These are phyloP conservation scores for Pectinophora gossypiella DNA, from an alignment of 1,140 invertebrate genomes.

Conservation along the genomic window DNA sequence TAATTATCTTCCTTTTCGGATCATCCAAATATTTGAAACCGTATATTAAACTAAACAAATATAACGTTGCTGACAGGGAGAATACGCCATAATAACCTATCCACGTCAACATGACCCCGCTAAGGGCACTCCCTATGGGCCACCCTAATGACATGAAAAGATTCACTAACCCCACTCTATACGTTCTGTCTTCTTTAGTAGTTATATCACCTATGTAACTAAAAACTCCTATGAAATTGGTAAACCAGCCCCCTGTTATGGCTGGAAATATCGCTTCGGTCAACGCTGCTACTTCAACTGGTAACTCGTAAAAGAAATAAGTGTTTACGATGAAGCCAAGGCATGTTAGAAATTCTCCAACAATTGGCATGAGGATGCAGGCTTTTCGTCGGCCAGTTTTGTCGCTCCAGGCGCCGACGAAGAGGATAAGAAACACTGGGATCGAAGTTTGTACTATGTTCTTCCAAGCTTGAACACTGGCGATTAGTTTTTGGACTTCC, in stretches of 20 bases:
- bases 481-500: conserved; percentile 83
- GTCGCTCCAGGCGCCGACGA: conserved; percentile 88
- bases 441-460: conserved; percentile 84
- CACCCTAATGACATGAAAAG: conserved; percentile 86
- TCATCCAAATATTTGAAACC: conserved; percentile 80
- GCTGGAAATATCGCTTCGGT: conserved; percentile 86
- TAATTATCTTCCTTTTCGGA: conserved; percentile 50
- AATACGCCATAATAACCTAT: conserved; percentile 90
- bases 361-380: conserved; percentile 87
- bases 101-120: conserved; percentile 80
- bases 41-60: conserved; percentile 83
- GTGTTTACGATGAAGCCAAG: conserved; percentile 86
- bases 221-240: conserved; percentile 92
- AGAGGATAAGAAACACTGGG: conserved; percentile 84
- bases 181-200: conserved; percentile 84
- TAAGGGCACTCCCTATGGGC: conserved; percentile 86
- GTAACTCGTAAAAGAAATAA: conserved; percentile 83
- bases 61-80: conserved; percentile 81
- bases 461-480: conserved; percentile 86
- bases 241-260: conserved; percentile 89
- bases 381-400: conserved; percentile 84
- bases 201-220: conserved; percentile 94
- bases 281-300: conserved; percentile 84
- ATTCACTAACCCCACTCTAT: conserved; percentile 90
- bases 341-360: conserved; percentile 86